Conservation (phyloP, 1,140 invertebrate genomes). For the Homarus americanus region DNA sequence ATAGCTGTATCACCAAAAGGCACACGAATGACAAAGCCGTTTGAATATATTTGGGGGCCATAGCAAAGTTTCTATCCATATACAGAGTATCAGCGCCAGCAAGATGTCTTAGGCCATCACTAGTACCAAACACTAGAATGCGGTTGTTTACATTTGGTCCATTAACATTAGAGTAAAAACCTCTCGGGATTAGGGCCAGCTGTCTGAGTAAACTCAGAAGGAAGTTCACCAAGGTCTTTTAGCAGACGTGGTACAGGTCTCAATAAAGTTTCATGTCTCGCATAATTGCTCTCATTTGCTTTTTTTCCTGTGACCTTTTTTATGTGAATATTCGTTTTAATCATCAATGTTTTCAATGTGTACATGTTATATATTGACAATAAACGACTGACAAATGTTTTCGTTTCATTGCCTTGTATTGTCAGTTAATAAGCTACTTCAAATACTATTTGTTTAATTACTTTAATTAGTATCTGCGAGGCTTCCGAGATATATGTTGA, state of each 20-base stretch:
- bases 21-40: slow-evolving; percentile 62
- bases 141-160: slow-evolving; percentile 57
- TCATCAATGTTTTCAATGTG: too few species aligned
- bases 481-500: too few species aligned
- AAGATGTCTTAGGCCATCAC: slow-evolving; percentile 42
- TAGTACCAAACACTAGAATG: slow-evolving; percentile 66
- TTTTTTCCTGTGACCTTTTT: too few species aligned
- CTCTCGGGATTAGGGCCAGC: slow-evolving; percentile 31
- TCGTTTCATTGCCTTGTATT: too few species aligned
- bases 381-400: too few species aligned
- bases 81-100: slow-evolving; percentile 61
- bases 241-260: slow-evolving; percentile 29
- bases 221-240: slow-evolving; percentile 25
- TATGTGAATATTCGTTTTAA: too few species aligned
- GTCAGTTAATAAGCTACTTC: too few species aligned
- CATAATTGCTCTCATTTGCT: too few species aligned
- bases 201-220: slow-evolving; percentile 12
- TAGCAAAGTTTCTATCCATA: slow-evolving; percentile 70
- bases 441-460: too few species aligned
- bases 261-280: too few species aligned
- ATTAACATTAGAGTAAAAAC: slow-evolving; percentile 66
- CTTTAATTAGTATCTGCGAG: too few species aligned
- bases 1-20: slow-evolving; percentile 63
- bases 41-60: slow-evolving; percentile 66
- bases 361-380: too few species aligned